Evolutionary conservation across 2,113 vertebrate species (phyloP), one percentile per base, ranked within the genome.

Genomic region (Vimba vimba): DNA sequence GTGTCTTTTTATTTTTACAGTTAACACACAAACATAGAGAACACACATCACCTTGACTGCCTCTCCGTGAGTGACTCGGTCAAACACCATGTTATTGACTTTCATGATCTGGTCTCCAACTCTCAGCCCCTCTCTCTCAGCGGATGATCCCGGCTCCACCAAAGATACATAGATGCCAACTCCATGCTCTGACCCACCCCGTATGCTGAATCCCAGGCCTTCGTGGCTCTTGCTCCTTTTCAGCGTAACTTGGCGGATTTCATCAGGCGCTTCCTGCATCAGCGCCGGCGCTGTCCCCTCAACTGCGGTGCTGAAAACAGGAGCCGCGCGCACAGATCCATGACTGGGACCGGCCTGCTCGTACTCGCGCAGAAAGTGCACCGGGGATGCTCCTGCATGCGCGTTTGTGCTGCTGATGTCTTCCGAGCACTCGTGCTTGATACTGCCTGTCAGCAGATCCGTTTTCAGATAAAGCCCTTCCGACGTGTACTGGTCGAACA

Each of bases 91-190:
- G 89, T 96, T 96, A 86, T 99, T 99, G 86, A 97, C 97, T 1
- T 94, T 93, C 52, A 98, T 91, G 91, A 99, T 97, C 94, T 97
- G 97, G 92, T 99, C 97, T 3, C 97, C 97, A 66, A 98, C 95
- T 4, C 94, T 91, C 77, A 99, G 92, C 68, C 97, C 97, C 86
- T 98, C 97, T 79, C 95, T 95, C 91, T 98, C 96, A 0, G 97
- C 97, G 84, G 96, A 93, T 0, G 97, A 98, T 36, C 96, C 96
- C 0, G 97, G 97, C 73, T 98, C 97, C 92, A 99, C 97, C 0
- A 98, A 94, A 3, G 97, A 98, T 87, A 99, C 97, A 78, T 97
- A 98, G 95, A 99, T 98, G 0, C 97, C 97, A 83, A 98, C 97
- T 2, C 97, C 96, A 89, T 98, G 97, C 92, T 99, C 97, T 2